Percentiles rank a stretch among this genome's conserved stretches.
phyloP scores from a whole-genome alignment of 2,113 vertebrate species.

The Bungarus multicinctus region DNA sequence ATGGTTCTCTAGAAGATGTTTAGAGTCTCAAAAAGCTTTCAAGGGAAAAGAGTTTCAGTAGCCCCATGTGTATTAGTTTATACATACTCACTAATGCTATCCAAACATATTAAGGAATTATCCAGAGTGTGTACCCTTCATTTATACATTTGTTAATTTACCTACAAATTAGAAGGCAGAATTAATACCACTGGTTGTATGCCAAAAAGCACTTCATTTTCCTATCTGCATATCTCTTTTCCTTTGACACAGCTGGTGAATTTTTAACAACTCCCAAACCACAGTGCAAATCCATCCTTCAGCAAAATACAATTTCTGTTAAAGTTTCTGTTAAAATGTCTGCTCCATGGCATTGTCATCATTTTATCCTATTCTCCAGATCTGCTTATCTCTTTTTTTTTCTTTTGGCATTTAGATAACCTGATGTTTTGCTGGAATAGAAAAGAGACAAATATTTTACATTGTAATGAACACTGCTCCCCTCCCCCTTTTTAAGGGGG shows the following conservation, averaged over 20 bases:
- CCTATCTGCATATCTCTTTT: not conserved
- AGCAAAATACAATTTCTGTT: not conserved
- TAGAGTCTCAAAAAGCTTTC: not conserved
- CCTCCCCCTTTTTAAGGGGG: no score
- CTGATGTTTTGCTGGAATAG: not conserved
- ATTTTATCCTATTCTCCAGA: conserved; percentile 37
- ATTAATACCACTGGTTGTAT: not conserved
- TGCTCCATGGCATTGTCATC: conserved; percentile 40
- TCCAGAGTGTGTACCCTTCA: not conserved
- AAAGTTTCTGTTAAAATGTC: conserved; percentile 2
- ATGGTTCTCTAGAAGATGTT: not conserved
- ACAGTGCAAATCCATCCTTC: not conserved
- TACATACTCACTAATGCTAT: not conserved
- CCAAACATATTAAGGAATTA: not conserved
- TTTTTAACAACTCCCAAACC: conserved; percentile 34
- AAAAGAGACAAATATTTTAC: not conserved
- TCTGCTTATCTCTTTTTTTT: conserved; percentile 18
- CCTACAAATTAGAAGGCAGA: not conserved
- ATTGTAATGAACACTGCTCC: not conserved
- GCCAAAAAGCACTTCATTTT: not conserved
- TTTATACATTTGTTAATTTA: not conserved
- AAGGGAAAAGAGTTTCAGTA: not conserved
- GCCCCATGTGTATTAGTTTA: not conserved
- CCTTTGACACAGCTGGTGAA: conserved; percentile 5
- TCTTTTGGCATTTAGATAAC: not conserved